Evolutionary conservation across 2,797 vertebrate genomes (phyloP).

Genomic region (Gorsachius magnificus): DNA sequence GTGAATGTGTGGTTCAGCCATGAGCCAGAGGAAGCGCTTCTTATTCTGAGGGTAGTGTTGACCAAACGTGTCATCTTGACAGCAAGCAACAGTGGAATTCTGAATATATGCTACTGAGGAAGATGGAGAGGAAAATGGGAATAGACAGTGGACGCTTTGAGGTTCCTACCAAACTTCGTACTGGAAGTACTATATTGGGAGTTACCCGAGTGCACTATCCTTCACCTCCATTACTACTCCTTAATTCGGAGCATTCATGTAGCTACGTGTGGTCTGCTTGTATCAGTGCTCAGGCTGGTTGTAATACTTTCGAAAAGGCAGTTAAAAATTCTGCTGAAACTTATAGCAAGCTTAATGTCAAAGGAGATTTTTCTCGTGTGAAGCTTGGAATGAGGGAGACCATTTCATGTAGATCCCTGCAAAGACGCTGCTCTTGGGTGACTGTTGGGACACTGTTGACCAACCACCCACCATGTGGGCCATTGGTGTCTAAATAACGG

Average conservation of each 20-base stretch:
- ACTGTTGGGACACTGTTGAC: neutral
- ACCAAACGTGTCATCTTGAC: neutral
- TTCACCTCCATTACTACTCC: neutral
- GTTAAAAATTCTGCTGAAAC: neutral
- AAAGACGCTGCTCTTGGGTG: accelerated
- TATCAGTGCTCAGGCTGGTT: neutral
- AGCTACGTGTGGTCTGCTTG: neutral
- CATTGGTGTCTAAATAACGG: neutral
- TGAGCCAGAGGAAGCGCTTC: neutral
- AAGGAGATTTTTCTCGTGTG: neutral
- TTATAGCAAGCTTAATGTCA: neutral
- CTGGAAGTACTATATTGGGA: neutral
- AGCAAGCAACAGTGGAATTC: neutral
- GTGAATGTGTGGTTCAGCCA: neutral
- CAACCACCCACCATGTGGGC: accelerated
- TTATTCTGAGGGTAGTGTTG: neutral
- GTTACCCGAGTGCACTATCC: neutral
- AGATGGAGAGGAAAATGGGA: neutral
- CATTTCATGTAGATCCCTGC: neutral
- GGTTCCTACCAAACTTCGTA: neutral
- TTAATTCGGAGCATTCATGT: neutral
- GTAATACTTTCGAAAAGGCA: neutral
- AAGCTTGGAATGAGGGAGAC: neutral
- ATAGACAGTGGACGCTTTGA: neutral
- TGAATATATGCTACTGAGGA: neutral